Conservation (phyloP, 2,113 vertebrate genomes). For the Cyanoramphus novaezelandiae region DNA sequence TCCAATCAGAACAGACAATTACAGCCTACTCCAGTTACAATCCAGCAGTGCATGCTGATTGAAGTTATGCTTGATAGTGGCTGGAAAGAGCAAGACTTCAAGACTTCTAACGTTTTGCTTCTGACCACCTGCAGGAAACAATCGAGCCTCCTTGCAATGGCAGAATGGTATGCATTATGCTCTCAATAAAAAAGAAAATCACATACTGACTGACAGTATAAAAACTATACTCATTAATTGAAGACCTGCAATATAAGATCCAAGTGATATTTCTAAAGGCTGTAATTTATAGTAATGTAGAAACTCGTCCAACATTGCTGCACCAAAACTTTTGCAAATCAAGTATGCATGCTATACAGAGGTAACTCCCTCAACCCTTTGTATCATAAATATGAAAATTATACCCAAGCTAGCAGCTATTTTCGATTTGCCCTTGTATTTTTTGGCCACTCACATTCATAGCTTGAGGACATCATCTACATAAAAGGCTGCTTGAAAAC, state of each 20-base stretch:
- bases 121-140: neutral
- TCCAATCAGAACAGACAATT: neutral
- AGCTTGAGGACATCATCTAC: neutral
- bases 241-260: neutral
- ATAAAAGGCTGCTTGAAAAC: neutral
- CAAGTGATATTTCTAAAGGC: neutral
- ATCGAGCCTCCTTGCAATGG: neutral
- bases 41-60: neutral
- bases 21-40: neutral
- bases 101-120: neutral
- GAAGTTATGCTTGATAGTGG: neutral
- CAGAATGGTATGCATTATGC: neutral
- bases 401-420: neutral
- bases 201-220: neutral
- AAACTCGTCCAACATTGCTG: neutral
- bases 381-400: neutral
- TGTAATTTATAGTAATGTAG: neutral
- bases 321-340: neutral
- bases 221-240: rapidly evolving
- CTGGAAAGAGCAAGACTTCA: neutral
- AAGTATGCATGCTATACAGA: neutral
- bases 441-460: neutral
- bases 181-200: neutral
- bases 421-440: neutral
- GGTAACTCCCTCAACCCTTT: neutral